Base-by-base conservation (phyloP, 2,797 vertebrate species). In the Melanogrammus aeglefinus region DNA sequence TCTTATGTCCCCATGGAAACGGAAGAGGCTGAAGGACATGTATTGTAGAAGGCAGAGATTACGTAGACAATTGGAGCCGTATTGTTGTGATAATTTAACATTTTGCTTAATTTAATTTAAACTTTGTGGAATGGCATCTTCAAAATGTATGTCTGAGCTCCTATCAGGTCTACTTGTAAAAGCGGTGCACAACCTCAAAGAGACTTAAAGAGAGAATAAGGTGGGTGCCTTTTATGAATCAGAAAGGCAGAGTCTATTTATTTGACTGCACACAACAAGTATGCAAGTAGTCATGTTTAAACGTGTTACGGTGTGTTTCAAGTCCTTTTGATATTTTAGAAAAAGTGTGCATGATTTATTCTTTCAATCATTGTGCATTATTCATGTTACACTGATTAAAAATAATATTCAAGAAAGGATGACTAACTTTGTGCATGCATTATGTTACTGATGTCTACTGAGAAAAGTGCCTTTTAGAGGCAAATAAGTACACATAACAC, bases 41-140 rank as follows among this genome's bases (percentile, higher is more conserved):
- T 44, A 24, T 39, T 80, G 70, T 73, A 57, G 47, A 73, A 14
- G 78, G 82, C 86, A 81, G 83, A 24, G n/a, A 24, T 24, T 24
- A 24, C 21, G 10, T 18, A 10, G 57, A 63, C 57, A 63, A 63
- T 24, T 63, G n/a, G 57, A 63, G 7, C 21, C n/a, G 1, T 24
- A 10, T 63, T 24, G 21, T 63, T 63, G 57, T 24, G 21, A 18
- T 63, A 1, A 24, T 63, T 63, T 63, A 9, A 24, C n/a, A 24
- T 44, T 44, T 44, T 13, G 12, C 47, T 18, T 21, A 6, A 18
- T 57, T 63, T 63, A 2, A 63, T 18, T n/a, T 24, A 63, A 24
- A 63, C 57, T 1, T n/a, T 24, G 57, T 24, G 57, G n/a, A n/a
- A 24, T 24, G 57, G 21, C 57, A 24, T 63, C n/a, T n/a, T 63